Evolutionary conservation across 1,140 invertebrate species (phyloP).

Genomic region (Rhysida immarginata): DNA sequence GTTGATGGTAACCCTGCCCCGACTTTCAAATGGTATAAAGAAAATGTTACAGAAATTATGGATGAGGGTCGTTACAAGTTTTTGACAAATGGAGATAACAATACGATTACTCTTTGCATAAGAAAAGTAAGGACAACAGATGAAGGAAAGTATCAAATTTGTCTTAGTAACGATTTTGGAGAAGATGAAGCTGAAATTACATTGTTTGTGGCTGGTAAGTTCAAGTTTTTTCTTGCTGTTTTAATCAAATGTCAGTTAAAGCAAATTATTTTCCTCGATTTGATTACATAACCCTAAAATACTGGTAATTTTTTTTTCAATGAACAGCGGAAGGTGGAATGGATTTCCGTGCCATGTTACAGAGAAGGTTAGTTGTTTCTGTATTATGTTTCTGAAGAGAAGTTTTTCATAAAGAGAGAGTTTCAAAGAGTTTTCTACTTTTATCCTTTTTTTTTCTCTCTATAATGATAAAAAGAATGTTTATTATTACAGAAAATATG

Average conservation of each 20-base stretch:
- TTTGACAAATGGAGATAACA: conserved; percentile 72
- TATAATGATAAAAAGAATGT: no score
- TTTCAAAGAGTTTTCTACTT: conserved; percentile 17
- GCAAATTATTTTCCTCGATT: no score
- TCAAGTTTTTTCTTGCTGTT: background rate
- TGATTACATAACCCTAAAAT: no score
- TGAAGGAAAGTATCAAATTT: conserved; percentile 90
- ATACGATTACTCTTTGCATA: conserved; percentile 82
- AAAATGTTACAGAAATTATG: conserved; percentile 69
- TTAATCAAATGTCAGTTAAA: no score
- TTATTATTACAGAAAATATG: conserved; percentile 53
- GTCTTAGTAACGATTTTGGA: conserved; percentile 82
- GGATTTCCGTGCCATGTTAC: conserved; percentile 96
- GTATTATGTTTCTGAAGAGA: no score
- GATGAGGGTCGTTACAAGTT: conserved; percentile 86
- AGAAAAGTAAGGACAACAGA: conserved; percentile 90
- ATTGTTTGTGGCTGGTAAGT: conserved; percentile 84
- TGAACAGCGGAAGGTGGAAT: conserved; percentile 76
- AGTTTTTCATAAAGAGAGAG: no score
- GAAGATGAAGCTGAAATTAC: conserved; percentile 88
- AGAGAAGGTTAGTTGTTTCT: conserved; percentile 62
- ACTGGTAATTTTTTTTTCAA: conserved; percentile 17
- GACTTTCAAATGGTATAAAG: conserved; percentile 91
- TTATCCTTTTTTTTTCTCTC: no score
- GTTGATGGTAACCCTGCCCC: conserved; percentile 85